Conservation (phyloP, 1,140 invertebrate species). For the Eufriesea mexicana region DNA sequence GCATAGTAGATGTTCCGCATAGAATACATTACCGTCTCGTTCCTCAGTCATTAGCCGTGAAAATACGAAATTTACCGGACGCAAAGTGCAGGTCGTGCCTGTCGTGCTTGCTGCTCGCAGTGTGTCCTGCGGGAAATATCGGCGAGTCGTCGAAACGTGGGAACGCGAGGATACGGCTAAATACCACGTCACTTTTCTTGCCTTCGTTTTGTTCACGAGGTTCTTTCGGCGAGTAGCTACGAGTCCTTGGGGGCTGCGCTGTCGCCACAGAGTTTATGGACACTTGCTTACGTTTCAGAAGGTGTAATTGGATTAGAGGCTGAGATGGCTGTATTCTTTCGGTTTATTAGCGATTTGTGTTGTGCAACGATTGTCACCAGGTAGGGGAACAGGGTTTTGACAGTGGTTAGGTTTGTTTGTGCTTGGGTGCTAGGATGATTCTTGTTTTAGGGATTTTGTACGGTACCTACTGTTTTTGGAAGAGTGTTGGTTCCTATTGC, state of each 20-base stretch:
- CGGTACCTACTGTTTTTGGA: no score
- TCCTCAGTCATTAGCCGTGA: conserved; percentile 80
- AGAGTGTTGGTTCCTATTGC: no score
- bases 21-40: conserved; percentile 80
- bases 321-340: no score
- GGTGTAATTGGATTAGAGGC: not conserved
- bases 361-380: no score
- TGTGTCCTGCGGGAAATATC: conserved; percentile 8
- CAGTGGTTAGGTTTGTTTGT: no score
- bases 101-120: conserved; percentile 35
- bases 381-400: no score
- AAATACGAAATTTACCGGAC: conserved; percentile 77
- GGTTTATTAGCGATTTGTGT: no score
- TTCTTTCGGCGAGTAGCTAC: not conserved
- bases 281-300: not conserved
- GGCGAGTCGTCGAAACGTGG: not conserved
- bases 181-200: not conserved
- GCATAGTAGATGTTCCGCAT: conserved; percentile 78
- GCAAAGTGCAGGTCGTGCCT: conserved; percentile 46
- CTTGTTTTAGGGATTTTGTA: no score
- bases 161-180: not conserved
- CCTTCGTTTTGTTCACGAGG: not conserved
- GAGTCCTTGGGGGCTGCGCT: not conserved
- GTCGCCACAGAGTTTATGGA: not conserved
- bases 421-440: no score